Conservation (phyloP, 2,113 vertebrate genomes). For the Heliornis fulica region DNA sequence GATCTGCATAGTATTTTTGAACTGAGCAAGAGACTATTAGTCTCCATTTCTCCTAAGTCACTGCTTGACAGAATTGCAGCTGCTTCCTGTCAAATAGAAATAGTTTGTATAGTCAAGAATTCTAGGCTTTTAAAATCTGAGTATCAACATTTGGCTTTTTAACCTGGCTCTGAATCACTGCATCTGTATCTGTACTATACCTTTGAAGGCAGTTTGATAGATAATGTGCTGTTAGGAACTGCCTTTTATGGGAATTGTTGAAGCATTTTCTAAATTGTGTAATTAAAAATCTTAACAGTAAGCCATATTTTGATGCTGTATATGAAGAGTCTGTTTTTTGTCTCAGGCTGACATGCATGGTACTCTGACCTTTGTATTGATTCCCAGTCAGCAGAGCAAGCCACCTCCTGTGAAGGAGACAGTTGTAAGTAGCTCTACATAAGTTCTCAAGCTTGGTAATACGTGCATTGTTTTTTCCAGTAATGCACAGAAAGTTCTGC, state of each 20-base stretch:
- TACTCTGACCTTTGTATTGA: slow-evolving; percentile 91
- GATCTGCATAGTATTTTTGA: background rate
- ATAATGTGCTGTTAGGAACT: background rate
- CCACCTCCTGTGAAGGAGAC: slow-evolving; percentile 84
- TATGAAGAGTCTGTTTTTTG: background rate
- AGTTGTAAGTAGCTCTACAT: slow-evolving; percentile 83
- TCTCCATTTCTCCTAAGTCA: background rate
- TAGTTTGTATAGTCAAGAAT: background rate
- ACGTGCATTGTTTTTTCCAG: background rate
- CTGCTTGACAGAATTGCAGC: background rate
- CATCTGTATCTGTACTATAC: background rate
- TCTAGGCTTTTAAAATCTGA: background rate
- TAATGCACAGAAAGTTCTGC: background rate
- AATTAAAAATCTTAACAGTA: background rate
- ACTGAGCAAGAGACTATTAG: background rate
- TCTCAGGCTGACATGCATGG: slow-evolving; percentile 94
- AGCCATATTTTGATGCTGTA: background rate
- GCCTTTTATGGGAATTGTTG: background rate
- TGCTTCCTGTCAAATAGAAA: background rate
- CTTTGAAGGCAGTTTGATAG: background rate
- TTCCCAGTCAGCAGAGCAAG: slow-evolving; percentile 90
- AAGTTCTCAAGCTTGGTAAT: background rate
- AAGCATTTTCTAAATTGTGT: background rate
- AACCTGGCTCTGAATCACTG: background rate
- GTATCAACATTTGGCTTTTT: background rate